Base-by-base conservation (phyloP, 2,888 invertebrate species). In the Nemotelus pantherinus region DNA sequence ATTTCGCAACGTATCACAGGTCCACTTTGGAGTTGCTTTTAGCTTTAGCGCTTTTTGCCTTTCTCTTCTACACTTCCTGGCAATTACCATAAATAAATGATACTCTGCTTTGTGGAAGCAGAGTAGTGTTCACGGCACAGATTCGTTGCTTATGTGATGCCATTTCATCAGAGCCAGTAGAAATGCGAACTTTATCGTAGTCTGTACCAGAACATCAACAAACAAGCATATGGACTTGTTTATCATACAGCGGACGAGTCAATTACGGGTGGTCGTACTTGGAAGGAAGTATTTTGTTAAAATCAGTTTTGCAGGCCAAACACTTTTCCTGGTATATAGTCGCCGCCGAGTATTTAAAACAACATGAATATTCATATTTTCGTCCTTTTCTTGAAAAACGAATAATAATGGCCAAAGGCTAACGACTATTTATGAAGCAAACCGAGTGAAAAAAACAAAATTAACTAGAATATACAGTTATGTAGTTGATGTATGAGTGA, bases 1-100 rank as follows among this genome's bases (percentile, higher is more conserved):
- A 70, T 70, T 47, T 55, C 4, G 41, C 3, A 70, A 53, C 39
- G 68, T 7, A 39, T 50, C 9, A 50, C 68, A 48, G 50, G 50
- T 50, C n/a, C 50, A 5, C 67, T 10, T 9, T 63, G 9, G 10
- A 65, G 43, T 50, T 5, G 43, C 39, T 60, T 10, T 60, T 7
- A 25, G 60, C 39, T 25, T 43, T 47, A 55, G 3, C 41, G 45
- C 68, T 39, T 44, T 2, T 41, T 48, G 48, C 67, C 67, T n/a
- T 9, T 48, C 25, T 9, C 55, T 41, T 10, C 25, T 43, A 43
- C 55, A 55, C 43, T 70, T 55, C 55, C 55, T 70, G 70, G 70
- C 53, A 70, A 70, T 70, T 70, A 70, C 53, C 70, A 70, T 70
- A 70, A 70, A 70, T 70, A 70, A 70, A 55, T 53, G 70, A 70